A percentile compares a stretch with the other conserved stretches of the same genome.
Conservation (phyloP, 1,140 invertebrate species). For the Papilio polyxenes region DNA sequence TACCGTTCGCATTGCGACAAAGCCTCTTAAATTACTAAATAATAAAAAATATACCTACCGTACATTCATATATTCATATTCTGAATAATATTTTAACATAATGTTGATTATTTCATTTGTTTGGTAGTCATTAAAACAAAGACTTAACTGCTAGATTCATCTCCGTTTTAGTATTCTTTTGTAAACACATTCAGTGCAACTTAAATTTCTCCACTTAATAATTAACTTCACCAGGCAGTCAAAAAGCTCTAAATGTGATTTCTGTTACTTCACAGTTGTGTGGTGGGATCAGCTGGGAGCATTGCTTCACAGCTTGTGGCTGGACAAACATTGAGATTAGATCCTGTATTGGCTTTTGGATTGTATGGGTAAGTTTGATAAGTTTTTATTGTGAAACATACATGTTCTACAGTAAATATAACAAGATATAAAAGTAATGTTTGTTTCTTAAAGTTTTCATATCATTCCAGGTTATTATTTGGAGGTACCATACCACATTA, state of each 20-base stretch:
- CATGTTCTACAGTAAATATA: constrained; percentile 5
- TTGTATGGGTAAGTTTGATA: constrained; percentile 83
- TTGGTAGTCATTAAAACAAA: no score
- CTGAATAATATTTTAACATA: no score
- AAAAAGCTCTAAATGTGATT: no score
- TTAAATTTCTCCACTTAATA: no score
- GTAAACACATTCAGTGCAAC: no score
- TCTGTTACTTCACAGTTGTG: constrained; percentile 76
- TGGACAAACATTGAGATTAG: constrained; percentile 81
- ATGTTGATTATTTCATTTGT: no score
- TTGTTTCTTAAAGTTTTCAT: not conserved
- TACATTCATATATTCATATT: not conserved
- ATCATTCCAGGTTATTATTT: constrained; percentile 82
- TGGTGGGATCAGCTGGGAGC: constrained; percentile 84
- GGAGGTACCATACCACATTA: constrained; percentile 87
- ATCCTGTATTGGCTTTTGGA: constrained; percentile 85
- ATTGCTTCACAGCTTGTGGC: constrained; percentile 84
- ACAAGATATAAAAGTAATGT: not conserved
- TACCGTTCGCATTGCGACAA: no score
- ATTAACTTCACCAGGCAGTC: no score
- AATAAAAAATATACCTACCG: not conserved
- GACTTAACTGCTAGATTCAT: no score
- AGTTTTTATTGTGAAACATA: constrained; percentile 17
- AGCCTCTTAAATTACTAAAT: no score
- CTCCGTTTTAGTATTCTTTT: no score